These are phyloP conservation scores for Malurus elegans DNA, from an alignment of 2,113 vertebrate genomes.

Conservation along the genomic window DNA sequence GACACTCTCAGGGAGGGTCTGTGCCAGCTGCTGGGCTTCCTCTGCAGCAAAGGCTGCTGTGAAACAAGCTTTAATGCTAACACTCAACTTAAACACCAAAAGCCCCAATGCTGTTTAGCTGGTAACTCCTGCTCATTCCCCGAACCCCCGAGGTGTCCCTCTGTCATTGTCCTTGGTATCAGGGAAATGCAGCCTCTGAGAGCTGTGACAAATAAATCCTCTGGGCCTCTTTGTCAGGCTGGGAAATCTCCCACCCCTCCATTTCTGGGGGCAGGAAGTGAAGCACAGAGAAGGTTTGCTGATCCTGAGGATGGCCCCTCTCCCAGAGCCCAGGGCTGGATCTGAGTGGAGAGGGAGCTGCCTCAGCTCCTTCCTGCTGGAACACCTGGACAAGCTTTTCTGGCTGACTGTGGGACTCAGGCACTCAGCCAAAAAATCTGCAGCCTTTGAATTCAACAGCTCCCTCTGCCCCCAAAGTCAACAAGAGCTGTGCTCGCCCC, in stretches of 20 bases:
- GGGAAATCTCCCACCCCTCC: neutral
- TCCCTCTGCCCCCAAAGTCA: neutral
- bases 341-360: neutral
- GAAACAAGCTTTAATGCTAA: neutral
- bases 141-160: neutral
- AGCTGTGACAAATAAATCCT: neutral
- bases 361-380: neutral
- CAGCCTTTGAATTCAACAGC: neutral
- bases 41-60: neutral
- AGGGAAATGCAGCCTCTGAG: neutral
- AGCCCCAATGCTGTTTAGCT: neutral
- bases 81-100: neutral
- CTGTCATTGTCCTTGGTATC: neutral
- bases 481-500: neutral
- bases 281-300: rapidly evolving
- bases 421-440: neutral
- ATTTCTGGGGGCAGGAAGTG: neutral
- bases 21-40: neutral
- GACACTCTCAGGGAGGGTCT: neutral
- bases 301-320: neutral
- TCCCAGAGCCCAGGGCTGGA: neutral
- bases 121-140: neutral
- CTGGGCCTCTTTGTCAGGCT: neutral
- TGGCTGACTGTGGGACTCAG: neutral
- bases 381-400: neutral